phyloP scores from a whole-genome alignment of 2,797 vertebrate species.

The Peromyscus nudipes region DNA sequence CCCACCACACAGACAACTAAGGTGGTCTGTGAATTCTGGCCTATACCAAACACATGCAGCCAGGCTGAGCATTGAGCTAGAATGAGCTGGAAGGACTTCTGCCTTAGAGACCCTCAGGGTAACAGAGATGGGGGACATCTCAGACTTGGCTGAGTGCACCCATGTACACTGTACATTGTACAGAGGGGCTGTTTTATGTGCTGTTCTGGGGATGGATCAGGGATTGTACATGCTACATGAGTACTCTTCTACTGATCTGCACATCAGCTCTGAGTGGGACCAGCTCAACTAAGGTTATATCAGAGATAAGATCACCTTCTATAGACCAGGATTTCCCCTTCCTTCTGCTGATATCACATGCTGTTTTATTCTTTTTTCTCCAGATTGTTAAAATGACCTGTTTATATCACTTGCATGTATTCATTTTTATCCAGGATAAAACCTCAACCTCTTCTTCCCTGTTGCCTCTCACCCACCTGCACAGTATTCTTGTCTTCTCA shows the following conservation, averaged over 20 bases:
- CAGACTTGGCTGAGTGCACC: not conserved
- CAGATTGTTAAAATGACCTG: not conserved
- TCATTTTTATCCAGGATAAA: not conserved
- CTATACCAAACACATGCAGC: not conserved
- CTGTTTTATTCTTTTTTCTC: not conserved
- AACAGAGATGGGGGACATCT: not conserved
- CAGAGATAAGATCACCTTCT: not conserved
- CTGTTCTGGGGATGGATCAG: not conserved
- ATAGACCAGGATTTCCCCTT: not conserved
- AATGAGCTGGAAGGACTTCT: not conserved
- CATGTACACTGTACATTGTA: not conserved
- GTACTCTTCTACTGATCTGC: not conserved
- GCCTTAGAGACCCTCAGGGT: not conserved
- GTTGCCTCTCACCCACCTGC: not conserved
- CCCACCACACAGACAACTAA: not conserved
- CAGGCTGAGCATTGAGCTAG: not conserved
- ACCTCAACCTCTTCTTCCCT: not conserved
- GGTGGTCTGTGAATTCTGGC: not conserved
- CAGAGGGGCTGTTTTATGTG: not conserved
- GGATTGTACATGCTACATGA: not conserved
- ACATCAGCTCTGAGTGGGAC: not conserved
- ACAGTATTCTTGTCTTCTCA: not conserved
- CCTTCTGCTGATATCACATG: not conserved
- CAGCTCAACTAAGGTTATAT: not conserved
- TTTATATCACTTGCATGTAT: too few relatives aligned